Evolutionary conservation across 2,797 vertebrate genomes (phyloP).

Genomic region (Anas bernieri): DNA sequence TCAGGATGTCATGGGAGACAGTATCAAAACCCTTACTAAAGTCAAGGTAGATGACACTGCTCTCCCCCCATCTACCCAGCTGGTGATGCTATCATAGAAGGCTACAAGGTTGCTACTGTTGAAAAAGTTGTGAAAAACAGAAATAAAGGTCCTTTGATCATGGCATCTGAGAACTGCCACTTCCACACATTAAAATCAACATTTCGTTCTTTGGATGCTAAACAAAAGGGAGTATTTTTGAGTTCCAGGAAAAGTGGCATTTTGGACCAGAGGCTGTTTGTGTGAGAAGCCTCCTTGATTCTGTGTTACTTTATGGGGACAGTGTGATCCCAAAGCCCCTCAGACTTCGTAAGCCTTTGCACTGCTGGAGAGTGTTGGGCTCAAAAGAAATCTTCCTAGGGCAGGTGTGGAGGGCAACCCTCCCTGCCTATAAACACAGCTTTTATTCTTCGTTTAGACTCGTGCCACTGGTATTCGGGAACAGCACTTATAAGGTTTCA

Average conservation of each 20-base stretch:
- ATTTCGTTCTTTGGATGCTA: not conserved
- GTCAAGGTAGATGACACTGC: no score
- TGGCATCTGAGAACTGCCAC: not conserved
- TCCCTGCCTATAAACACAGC: not conserved
- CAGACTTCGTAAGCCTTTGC: no score
- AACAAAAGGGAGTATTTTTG: not conserved
- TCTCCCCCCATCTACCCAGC: no score
- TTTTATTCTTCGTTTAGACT: not conserved
- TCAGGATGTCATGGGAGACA: no score
- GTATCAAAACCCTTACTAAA: no score
- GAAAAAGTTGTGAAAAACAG: not conserved
- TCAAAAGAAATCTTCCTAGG: not conserved
- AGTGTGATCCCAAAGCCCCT: not conserved
- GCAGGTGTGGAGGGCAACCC: rapidly evolving
- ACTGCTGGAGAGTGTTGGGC: not conserved
- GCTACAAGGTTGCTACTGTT: not conserved
- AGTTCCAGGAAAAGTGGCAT: not conserved
- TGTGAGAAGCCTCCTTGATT: not conserved
- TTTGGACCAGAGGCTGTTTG: not conserved
- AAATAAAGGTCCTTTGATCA: not conserved
- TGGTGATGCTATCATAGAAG: no score
- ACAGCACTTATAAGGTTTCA: not conserved
- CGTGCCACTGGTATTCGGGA: not conserved
- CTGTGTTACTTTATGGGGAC: not conserved
- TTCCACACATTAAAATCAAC: not conserved